Evolutionary conservation across 2,113 vertebrate genomes (phyloP).

Genomic region (Toxotes jaculatrix): DNA sequence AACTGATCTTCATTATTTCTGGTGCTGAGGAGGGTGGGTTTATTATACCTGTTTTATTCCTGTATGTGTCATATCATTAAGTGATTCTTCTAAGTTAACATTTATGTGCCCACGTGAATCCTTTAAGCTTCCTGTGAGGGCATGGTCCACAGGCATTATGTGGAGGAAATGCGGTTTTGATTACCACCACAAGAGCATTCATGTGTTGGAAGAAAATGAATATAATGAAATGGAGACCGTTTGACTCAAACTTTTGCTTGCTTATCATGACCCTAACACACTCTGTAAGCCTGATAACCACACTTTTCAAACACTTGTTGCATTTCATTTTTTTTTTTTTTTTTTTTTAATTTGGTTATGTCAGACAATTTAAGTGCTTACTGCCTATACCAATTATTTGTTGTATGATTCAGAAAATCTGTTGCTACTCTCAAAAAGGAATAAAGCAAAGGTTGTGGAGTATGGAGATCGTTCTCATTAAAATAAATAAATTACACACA

Average conservation of each 20-base stretch:
- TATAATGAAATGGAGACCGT: slow-evolving; percentile 29
- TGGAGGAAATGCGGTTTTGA: slow-evolving; percentile 5
- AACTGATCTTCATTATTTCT: slow-evolving; percentile 61
- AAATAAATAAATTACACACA: too few species aligned
- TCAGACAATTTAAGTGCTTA: slow-evolving; percentile 51
- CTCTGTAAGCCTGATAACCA: slow-evolving; percentile 46
- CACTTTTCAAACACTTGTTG: slow-evolving; percentile 41
- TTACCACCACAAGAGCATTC: slow-evolving; percentile 26
- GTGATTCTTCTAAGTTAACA: slow-evolving; percentile 29
- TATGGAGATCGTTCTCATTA: neutral
- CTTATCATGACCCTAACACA: slow-evolving; percentile 24
- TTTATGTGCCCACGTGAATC: slow-evolving; percentile 27
- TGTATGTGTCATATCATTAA: slow-evolving; percentile 68
- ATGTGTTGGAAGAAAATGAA: neutral
- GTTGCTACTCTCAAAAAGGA: slow-evolving; percentile 50
- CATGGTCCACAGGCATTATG: slow-evolving; percentile 9
- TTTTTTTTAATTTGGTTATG: slow-evolving; percentile 14
- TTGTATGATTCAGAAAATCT: slow-evolving; percentile 57
- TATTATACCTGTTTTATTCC: slow-evolving; percentile 35
- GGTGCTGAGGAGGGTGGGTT: slow-evolving; percentile 52
- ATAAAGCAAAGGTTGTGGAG: slow-evolving; percentile 59
- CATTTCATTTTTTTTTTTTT: slow-evolving; percentile 31
- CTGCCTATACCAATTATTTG: slow-evolving; percentile 45
- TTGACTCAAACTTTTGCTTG: slow-evolving; percentile 27
- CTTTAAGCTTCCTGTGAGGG: slow-evolving; percentile 23